phyloP scores from a whole-genome alignment of 2,888 invertebrate species.

The Drosophila rubida region DNA sequence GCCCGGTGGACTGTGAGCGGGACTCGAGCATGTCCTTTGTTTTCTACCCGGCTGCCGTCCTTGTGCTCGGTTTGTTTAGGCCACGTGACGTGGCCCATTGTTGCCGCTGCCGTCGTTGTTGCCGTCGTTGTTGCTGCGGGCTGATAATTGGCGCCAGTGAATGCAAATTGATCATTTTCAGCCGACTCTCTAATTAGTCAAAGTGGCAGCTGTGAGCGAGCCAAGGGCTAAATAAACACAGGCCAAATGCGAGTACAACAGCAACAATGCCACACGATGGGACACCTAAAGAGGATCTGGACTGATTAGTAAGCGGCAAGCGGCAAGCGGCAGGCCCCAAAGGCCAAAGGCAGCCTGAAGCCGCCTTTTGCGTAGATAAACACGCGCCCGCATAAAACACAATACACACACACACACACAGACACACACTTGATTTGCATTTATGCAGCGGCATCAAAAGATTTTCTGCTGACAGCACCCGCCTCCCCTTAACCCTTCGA shows the following conservation, averaged over 20 bases:
- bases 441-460: constrained; percentile 77
- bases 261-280: constrained; percentile 20
- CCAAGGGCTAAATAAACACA: constrained; percentile 70
- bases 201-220: constrained; percentile 65
- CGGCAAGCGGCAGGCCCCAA: constrained; percentile 37
- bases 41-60: constrained; percentile 12
- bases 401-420: constrained; percentile 46
- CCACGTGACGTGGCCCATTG: constrained; percentile 52
- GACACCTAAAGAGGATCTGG: constrained; percentile 43
- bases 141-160: constrained; percentile 68
- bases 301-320: constrained; percentile 44
- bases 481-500: constrained; percentile 8
- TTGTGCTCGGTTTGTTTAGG: constrained; percentile 55
- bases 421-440: constrained; percentile 60
- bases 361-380: constrained; percentile 49
- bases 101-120: constrained; percentile 23
- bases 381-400: constrained; percentile 57
- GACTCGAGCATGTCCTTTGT: constrained; percentile 16
- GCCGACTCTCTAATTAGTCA: constrained; percentile 76
- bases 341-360: constrained; percentile 13
- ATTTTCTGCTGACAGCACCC: constrained; percentile 63
- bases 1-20: background rate
- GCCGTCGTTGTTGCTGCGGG: constrained; percentile 42
- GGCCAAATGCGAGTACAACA: constrained; percentile 27
- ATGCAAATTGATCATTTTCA: constrained; percentile 80